Evolutionary conservation across 2,113 vertebrate genomes (phyloP).

Genomic region (Cephalopterus ornatus): DNA sequence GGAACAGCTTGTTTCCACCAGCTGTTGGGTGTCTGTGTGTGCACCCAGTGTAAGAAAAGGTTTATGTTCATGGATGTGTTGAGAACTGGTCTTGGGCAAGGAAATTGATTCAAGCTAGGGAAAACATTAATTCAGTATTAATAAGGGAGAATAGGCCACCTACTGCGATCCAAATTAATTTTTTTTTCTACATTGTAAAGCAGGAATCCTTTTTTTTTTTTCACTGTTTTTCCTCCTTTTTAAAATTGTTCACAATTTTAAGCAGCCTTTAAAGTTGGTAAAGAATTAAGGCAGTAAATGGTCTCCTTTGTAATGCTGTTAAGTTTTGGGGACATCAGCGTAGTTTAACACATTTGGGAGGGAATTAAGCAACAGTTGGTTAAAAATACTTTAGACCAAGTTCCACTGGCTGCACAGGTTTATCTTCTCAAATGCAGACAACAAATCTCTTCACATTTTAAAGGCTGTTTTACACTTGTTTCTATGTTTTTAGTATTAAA

Average conservation of each 20-base stretch:
- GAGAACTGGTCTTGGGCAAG: neutral
- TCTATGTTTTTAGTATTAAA: neutral
- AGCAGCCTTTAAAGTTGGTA: neutral
- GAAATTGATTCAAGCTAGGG: neutral
- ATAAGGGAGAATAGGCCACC: neutral
- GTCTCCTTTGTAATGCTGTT: neutral
- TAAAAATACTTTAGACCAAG: neutral
- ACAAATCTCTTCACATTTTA: neutral
- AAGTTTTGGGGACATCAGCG: neutral
- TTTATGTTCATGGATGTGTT: neutral
- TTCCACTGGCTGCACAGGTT: neutral
- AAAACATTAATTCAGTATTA: neutral
- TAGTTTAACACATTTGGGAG: neutral
- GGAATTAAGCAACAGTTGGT: neutral
- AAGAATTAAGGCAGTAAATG: neutral
- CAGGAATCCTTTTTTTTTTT: neutral
- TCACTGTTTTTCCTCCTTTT: neutral
- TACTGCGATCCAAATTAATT: neutral
- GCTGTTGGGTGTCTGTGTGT: no score
- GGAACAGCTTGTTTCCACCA: neutral
- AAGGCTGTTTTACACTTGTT: neutral
- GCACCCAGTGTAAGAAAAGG: neutral
- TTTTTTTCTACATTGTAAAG: neutral
- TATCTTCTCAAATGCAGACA: neutral
- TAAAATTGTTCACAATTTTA: neutral